Base-by-base conservation (phyloP, 2,797 vertebrate species). In the Tapirus indicus region DNA sequence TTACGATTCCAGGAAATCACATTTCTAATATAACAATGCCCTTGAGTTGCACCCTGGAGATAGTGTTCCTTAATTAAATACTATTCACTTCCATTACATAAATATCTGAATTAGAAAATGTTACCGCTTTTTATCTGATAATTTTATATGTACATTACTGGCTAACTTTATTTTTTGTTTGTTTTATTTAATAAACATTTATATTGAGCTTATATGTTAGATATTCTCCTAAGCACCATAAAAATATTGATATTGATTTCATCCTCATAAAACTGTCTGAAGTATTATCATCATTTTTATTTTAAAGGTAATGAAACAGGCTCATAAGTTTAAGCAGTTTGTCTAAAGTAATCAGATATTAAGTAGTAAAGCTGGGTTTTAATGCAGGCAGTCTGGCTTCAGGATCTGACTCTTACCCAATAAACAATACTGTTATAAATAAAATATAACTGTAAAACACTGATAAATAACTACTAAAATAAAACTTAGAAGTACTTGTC, bases 71-170 rank as follows among this genome's bases (percentile, higher is more conserved):
- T 84, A 75, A 78, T 84, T 64, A 60, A 90, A 60, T 66, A 32
- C 4, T 25, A 27, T 79, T 44, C 49, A 52, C 11, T 17, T 68
- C n/a, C n/a, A 74, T 85, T 88, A 58, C 21, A 68, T n/a, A 92
- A 92, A 79, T 79, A 58, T 49, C n/a, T 38, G 60, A 85, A 29
- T 85, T 84, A 79, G n/a, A 72, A 88, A 95, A 92, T 66, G 7
- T 83, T 68, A 92, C 32, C 27, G 9, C 3, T 6, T 88, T 83
- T 47, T 64, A 84, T 60, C 25, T 60, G 25, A 92, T 83, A 94
- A 64, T 56, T 75, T 78, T 54, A 88, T 35, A 71, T 4, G 78
- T 56, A 72, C 16, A 38, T 41, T 72, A 54, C 17, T 93, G 47
- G 69, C 14, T 85, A 49, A 54, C 56, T 35, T 56, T 58, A 82